phyloP scores from a whole-genome alignment of 2,888 invertebrate species.

The Pseudanteris insignis region DNA sequence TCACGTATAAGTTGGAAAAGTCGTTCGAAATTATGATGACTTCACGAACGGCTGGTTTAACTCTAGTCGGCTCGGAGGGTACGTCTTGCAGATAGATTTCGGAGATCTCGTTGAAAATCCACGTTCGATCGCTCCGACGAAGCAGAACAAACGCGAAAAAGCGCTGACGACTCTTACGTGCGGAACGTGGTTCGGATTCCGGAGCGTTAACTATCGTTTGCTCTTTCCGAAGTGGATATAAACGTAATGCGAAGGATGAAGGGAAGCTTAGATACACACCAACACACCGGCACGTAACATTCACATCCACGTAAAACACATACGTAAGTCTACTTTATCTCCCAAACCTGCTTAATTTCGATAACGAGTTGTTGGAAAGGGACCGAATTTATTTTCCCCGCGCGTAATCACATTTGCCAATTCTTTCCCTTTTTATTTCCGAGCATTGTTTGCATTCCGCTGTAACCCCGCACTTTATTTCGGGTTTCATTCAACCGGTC shows the following conservation, averaged over 20 bases:
- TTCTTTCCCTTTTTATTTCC: not conserved
- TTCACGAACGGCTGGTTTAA: no score
- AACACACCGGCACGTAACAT: constrained; percentile 1
- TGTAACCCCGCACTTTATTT: not conserved
- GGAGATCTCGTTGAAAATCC: constrained; percentile 38
- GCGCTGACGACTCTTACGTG: constrained; percentile 47
- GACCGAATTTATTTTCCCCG: constrained; percentile 1
- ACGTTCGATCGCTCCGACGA: constrained; percentile 38
- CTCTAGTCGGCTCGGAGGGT: not conserved
- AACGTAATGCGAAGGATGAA: constrained; percentile 28
- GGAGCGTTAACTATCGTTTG: constrained; percentile 41
- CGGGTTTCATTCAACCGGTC: not conserved
- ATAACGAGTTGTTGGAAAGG: constrained; percentile 16
- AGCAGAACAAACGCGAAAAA: constrained; percentile 46
- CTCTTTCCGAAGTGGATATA: constrained; percentile 42
- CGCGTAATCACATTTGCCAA: not conserved
- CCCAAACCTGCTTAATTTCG: constrained; percentile 9
- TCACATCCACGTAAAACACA: not conserved
- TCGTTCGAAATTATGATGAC: constrained; percentile 8
- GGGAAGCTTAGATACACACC: no score
- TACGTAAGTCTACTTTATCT: constrained; percentile 3
- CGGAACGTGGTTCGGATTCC: constrained; percentile 33
- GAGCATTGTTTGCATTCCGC: not conserved
- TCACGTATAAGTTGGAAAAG: no score
- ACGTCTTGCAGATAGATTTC: constrained; percentile 27